Evolutionary conservation across 2,888 invertebrate species (phyloP).

Genomic region (Colostygia pectinataria): DNA sequence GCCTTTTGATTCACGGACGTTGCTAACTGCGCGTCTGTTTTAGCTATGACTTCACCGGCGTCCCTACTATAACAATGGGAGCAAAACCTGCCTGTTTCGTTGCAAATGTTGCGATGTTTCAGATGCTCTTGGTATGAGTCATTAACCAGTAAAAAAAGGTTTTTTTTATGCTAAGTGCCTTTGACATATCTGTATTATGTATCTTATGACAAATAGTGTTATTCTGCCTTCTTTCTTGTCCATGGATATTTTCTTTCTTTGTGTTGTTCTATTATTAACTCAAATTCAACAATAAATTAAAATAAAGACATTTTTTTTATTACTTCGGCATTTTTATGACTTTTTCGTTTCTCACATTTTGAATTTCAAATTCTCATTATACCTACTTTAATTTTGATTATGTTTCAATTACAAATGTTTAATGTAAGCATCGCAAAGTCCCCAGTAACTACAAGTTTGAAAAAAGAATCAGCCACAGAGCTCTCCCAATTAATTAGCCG

Average conservation of each 20-base stretch:
- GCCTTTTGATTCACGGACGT: conserved; percentile 36
- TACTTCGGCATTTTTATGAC: no score
- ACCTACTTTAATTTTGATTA: no score
- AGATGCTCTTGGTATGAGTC: conserved; percentile 1
- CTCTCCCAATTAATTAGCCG: conserved; percentile 67
- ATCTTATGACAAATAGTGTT: no score
- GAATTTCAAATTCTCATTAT: no score
- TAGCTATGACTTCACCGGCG: conserved; percentile 34
- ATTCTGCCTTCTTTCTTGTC: no score
- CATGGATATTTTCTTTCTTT: no score
- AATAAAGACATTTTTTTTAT: no score
- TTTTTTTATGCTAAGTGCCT: not conserved
- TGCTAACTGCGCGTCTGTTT: conserved; percentile 29
- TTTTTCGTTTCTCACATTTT: no score
- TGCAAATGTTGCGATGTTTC: conserved; percentile 1
- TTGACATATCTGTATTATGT: not conserved
- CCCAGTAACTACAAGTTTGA: conserved; percentile 7
- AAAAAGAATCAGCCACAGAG: conserved; percentile 27
- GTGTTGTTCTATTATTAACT: no score
- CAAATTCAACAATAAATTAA: no score
- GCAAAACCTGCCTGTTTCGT: conserved; percentile 6
- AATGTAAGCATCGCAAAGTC: not conserved
- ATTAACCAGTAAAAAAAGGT: not conserved
- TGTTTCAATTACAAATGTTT: not conserved
- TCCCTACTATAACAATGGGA: conserved; percentile 18